Conservation (phyloP, 1,140 invertebrate genomes). For the Atta cephalotes region DNA sequence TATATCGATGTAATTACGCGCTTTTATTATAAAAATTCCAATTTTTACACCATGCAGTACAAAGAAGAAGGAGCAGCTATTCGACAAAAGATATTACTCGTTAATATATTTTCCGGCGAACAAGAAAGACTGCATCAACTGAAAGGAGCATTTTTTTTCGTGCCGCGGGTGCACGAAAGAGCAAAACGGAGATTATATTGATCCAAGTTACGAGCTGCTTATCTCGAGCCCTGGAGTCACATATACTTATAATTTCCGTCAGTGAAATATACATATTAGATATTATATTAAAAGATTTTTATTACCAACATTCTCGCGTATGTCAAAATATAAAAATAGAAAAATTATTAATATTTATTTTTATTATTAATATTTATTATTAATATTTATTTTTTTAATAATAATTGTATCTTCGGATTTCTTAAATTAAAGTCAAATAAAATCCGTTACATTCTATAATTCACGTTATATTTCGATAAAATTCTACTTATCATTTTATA, state of each 20-base stretch:
- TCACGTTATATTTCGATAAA: background rate
- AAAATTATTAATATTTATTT: background rate
- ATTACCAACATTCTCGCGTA: background rate
- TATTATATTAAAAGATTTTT: background rate
- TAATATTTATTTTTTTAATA: background rate
- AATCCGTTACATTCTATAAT: background rate
- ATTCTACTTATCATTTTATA: background rate
- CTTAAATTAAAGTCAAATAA: background rate
- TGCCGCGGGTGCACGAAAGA: slow-evolving; percentile 43
- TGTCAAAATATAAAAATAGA: background rate
- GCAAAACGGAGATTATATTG: slow-evolving; percentile 61
- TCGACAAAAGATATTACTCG: slow-evolving; percentile 49
- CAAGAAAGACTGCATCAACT: slow-evolving; percentile 32
- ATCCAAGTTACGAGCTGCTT: slow-evolving; percentile 62
- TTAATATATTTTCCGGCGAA: slow-evolving; percentile 60
- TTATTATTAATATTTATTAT: background rate
- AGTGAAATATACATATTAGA: background rate
- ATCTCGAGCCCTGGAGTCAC: slow-evolving; percentile 3
- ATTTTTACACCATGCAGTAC: background rate
- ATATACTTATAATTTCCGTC: slow-evolving; percentile 35
- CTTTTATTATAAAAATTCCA: slow-evolving; percentile 39
- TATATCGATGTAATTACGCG: slow-evolving; percentile 10
- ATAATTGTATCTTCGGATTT: too few species aligned
- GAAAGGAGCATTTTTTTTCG: slow-evolving; percentile 46
- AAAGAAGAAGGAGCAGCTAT: slow-evolving; percentile 7